Percentiles rank a stretch among this genome's conserved stretches.
Conservation (phyloP, 1,140 invertebrate species). For the Drosophila navojoa region DNA sequence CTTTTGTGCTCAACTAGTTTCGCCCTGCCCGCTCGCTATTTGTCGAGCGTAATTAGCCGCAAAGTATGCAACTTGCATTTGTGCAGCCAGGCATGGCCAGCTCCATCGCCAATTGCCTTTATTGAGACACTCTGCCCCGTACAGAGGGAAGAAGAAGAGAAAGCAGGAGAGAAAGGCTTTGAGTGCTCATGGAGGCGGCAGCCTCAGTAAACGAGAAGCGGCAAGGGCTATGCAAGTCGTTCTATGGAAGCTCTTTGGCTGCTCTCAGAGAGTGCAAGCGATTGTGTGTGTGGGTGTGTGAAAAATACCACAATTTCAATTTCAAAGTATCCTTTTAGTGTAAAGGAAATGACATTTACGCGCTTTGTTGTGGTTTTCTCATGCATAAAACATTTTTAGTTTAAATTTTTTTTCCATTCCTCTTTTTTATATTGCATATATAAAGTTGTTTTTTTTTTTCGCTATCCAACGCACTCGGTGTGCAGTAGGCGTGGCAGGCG, state of each 20-base stretch:
- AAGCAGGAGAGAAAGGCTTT: not conserved
- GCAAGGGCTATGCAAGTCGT: conserved; percentile 20
- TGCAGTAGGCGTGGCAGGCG: conserved; percentile 40
- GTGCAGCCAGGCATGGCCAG: conserved; percentile 38
- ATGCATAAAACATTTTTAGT: conserved; percentile 82
- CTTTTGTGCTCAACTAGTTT: not conserved
- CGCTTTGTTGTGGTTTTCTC: conserved; percentile 80
- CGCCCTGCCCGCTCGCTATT: conserved; percentile 24
- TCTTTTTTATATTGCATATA: conserved; percentile 2
- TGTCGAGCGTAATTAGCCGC: conserved; percentile 66
- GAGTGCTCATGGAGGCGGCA: not conserved
- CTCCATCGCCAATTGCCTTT: conserved; percentile 38
- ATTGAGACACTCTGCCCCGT: conserved; percentile 34
- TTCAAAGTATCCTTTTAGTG: conserved; percentile 82
- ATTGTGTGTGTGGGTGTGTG: conserved; percentile 36
- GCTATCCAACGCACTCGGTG: conserved; percentile 28
- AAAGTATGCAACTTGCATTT: conserved; percentile 62
- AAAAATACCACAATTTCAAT: conserved; percentile 80
- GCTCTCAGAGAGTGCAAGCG: not conserved
- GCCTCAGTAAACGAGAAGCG: not conserved
- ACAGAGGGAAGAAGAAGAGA: not conserved
- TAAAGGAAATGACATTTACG: conserved; percentile 82
- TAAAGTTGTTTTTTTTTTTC: conserved; percentile 12
- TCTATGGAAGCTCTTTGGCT: conserved; percentile 12
- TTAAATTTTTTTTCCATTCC: conserved; percentile 45